These are phyloP conservation scores for Melitaea cinxia DNA, from an alignment of 1,140 invertebrate species.

Conservation along the genomic window DNA sequence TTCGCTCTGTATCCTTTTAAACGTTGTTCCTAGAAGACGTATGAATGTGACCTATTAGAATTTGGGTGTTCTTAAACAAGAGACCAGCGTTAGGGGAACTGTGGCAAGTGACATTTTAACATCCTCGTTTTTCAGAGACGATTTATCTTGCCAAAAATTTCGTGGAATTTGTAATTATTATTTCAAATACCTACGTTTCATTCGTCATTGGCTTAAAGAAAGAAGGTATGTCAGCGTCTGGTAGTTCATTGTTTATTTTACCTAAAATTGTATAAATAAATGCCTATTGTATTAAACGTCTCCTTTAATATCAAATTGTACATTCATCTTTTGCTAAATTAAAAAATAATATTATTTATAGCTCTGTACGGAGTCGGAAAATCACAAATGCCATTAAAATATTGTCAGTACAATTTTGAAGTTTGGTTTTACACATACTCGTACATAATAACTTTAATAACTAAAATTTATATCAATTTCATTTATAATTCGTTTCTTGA, in stretches of 20 bases:
- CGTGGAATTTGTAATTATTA: conserved; percentile 33
- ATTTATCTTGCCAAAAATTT: conserved; percentile 38
- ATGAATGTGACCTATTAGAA: conserved; percentile 21
- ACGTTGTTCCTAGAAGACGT: conserved; percentile 26
- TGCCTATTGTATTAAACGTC: too few species aligned
- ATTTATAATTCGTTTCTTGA: too few species aligned
- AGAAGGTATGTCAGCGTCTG: neutral
- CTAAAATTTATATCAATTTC: too few species aligned
- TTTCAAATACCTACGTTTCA: conserved; percentile 12
- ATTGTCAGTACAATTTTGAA: too few species aligned
- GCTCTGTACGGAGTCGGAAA: too few species aligned
- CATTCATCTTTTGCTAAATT: too few species aligned
- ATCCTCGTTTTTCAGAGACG: conserved; percentile 27
- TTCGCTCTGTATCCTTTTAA: conserved; percentile 27
- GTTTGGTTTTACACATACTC: too few species aligned
- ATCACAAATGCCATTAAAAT: too few species aligned
- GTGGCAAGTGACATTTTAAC: conserved; percentile 34
- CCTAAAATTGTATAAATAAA: too few species aligned
- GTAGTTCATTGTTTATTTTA: neutral
- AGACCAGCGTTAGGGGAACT: conserved; percentile 25
- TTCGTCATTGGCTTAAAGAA: conserved; percentile 18
- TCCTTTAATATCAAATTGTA: too few species aligned
- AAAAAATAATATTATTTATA: too few species aligned
- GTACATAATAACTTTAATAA: too few species aligned
- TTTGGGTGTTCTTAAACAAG: conserved; percentile 17